Conservation (phyloP, 2,888 invertebrate genomes). For the Spilosoma lubricipeda region DNA sequence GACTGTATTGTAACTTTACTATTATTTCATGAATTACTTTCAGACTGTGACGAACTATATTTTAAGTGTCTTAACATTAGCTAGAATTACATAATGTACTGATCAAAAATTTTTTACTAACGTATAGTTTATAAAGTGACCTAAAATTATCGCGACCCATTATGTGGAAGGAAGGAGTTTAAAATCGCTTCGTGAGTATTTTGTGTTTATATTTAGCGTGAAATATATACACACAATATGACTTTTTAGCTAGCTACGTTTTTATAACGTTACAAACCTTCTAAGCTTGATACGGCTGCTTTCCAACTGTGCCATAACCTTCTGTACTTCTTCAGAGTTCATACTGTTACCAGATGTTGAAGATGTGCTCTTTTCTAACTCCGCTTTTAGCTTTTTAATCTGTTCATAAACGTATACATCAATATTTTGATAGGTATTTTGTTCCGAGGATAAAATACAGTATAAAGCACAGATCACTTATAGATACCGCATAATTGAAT, state of each 20-base stretch:
- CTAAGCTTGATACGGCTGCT: constrained; percentile 88
- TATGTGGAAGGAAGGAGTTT: background rate
- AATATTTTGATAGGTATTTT: background rate
- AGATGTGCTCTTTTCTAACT: constrained; percentile 72
- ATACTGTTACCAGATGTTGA: constrained; percentile 39
- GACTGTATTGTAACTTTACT: no score
- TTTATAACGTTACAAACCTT: constrained; percentile 58
- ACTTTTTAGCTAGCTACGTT: no score
- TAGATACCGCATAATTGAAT: no score
- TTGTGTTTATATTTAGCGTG: no score
- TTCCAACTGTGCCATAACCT: constrained; percentile 87
- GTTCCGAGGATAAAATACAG: background rate
- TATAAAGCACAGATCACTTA: no score
- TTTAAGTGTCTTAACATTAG: background rate
- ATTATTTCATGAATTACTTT: background rate
- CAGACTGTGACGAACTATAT: background rate
- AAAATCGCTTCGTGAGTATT: background rate
- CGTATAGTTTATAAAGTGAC: background rate
- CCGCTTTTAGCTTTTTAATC: constrained; percentile 87
- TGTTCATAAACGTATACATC: constrained; percentile 52
- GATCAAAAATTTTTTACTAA: background rate
- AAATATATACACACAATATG: no score
- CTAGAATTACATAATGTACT: no score
- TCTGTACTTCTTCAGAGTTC: constrained; percentile 79
- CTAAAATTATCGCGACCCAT: background rate